Conservation (phyloP, 1,140 invertebrate species). For the Melitaea cinxia region DNA sequence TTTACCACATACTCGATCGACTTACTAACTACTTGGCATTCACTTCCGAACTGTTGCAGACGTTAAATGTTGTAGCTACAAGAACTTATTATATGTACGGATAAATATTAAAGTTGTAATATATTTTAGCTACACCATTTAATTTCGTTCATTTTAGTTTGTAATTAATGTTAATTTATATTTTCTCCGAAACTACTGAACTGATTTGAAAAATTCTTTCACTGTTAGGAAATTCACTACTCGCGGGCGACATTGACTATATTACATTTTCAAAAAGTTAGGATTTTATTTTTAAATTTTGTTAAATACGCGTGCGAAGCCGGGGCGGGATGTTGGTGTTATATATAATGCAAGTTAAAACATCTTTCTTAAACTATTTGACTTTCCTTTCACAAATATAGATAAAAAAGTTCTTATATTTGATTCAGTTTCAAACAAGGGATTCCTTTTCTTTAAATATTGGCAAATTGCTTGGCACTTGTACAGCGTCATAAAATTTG, state of each 20-base stretch:
- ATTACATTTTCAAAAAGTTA: no score
- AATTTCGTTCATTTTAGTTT: no score
- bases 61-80: constrained; percentile 19
- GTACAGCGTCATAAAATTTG: background rate
- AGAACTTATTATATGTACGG: constrained; percentile 5
- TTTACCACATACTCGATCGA: constrained; percentile 38
- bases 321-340: no score
- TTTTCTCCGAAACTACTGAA: no score
- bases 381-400: background rate
- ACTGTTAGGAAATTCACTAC: no score
- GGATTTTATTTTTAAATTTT: no score
- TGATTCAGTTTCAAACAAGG: background rate
- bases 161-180: no score
- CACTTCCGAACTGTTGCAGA: constrained; percentile 30
- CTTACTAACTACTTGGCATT: constrained; percentile 38
- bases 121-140: background rate
- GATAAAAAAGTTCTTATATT: background rate
- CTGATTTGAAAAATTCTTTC: no score
- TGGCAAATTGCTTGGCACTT: background rate
- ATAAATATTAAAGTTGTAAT: background rate
- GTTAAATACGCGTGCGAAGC: no score
- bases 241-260: no score
- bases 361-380: no score
- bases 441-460: background rate
- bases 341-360: no score